Conservation (phyloP, 1,140 invertebrate species). For the Neodiprion pinetum region DNA sequence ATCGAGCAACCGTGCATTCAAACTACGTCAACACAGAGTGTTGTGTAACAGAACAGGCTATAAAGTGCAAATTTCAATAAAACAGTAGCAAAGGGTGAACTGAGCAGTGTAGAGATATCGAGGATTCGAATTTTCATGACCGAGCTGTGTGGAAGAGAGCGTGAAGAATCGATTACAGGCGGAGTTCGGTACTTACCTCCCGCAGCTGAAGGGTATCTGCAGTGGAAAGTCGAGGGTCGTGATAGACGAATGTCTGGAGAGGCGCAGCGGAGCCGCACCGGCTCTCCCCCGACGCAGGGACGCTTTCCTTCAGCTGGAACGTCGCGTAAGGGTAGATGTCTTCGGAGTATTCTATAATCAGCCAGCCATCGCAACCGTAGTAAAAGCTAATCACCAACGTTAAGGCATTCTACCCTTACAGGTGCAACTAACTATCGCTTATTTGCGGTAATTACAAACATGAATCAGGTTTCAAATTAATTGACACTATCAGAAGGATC, state of each 20-base stretch:
- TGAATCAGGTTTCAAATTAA: neutral
- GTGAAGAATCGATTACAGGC: neutral
- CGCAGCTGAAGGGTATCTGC: constrained; percentile 65
- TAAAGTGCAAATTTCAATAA: neutral
- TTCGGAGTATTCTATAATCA: constrained; percentile 80
- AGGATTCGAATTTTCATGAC: neutral
- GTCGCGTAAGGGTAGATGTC: constrained; percentile 92
- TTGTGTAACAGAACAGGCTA: neutral
- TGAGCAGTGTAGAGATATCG: constrained; percentile 20
- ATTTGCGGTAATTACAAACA: neutral
- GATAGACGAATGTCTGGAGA: constrained; percentile 88
- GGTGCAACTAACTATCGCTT: constrained; percentile 11
- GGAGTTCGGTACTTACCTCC: constrained; percentile 56
- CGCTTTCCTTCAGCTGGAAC: constrained; percentile 80
- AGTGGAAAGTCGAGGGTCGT: constrained; percentile 70
- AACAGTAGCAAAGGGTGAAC: constrained; percentile 12
- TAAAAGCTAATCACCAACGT: neutral
- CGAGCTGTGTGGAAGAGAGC: neutral
- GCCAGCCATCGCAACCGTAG: constrained; percentile 31
- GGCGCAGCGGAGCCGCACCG: constrained; percentile 89
- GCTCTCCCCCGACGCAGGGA: constrained; percentile 85
- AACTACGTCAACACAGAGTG: neutral
- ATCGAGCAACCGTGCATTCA: neutral
- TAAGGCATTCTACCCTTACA: constrained; percentile 17
- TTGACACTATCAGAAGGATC: constrained; percentile 32